Evolutionary conservation across 2,888 invertebrate genomes (phyloP).

Genomic region (Drosophila infuscata): DNA sequence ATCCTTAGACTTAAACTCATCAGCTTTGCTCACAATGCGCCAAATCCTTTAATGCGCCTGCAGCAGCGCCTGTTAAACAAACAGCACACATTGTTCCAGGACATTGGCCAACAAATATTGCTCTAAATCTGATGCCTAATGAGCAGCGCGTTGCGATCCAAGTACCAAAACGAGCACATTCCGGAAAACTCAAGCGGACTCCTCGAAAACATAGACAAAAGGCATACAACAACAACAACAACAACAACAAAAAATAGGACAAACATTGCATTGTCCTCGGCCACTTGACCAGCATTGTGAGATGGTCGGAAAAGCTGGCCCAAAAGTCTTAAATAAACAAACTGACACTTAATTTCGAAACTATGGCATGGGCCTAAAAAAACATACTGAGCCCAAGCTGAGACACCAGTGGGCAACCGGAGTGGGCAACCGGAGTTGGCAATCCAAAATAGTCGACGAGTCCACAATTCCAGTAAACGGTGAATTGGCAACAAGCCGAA

Average conservation of each 20-base stretch:
- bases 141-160: constrained; percentile 26
- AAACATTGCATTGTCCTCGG: constrained; percentile 18
- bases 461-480: constrained; percentile 40
- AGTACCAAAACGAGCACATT: constrained; percentile 3
- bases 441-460: constrained; percentile 9
- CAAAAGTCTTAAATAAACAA: constrained; percentile 35
- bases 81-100: constrained; percentile 28
- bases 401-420: not conserved
- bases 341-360: constrained; percentile 58
- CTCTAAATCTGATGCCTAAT: constrained; percentile 65
- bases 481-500: constrained; percentile 42
- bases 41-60: constrained; percentile 67
- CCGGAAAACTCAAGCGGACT: constrained; percentile 1
- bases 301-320: constrained; percentile 12
- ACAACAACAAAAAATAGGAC: not conserved
- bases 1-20: constrained; percentile 40
- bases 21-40: constrained; percentile 33
- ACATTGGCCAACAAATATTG: constrained; percentile 32
- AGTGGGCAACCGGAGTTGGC: not conserved
- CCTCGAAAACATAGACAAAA: not conserved
- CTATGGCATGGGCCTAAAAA: constrained; percentile 46
- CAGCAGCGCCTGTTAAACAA: constrained; percentile 27
- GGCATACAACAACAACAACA: not conserved
- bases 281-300: constrained; percentile 33
- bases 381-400: constrained; percentile 7